phyloP scores from a whole-genome alignment of 2,888 invertebrate species.

The Trissoscelio sp. region DNA sequence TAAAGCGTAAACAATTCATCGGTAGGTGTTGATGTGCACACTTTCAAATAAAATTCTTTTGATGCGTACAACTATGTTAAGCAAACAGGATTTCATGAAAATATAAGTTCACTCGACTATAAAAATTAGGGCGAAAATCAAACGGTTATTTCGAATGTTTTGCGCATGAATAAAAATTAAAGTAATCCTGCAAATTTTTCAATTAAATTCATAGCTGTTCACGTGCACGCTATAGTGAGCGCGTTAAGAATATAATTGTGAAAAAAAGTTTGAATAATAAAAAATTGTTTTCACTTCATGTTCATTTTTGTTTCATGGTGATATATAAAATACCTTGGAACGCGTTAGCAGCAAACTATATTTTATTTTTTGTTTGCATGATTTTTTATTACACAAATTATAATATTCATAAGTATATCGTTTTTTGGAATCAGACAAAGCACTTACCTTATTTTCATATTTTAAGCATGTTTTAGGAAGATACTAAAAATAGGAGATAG shows the following conservation, averaged over 20 bases:
- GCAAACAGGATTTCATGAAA: constrained; percentile 43
- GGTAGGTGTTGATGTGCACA: constrained; percentile 31
- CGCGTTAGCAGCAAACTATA: not conserved
- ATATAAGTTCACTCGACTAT: constrained; percentile 7
- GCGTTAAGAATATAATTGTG: not conserved
- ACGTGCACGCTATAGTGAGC: not conserved
- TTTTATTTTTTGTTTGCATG: constrained; percentile 6
- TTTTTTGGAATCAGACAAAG: constrained; percentile 31
- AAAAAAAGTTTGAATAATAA: not conserved
- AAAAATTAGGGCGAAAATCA: constrained; percentile 39
- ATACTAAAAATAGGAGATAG: constrained; percentile 34
- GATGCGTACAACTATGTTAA: constrained; percentile 43
- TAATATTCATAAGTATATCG: constrained; percentile 16
- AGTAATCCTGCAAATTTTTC: constrained; percentile 6
- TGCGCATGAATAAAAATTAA: constrained; percentile 15
- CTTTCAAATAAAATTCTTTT: constrained; percentile 41
- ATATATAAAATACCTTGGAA: not conserved
- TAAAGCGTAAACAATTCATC: constrained; percentile 22
- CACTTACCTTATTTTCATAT: constrained; percentile 30
- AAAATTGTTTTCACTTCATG: constrained; percentile 4
- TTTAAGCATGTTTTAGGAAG: constrained; percentile 35
- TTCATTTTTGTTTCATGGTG: constrained; percentile 4
- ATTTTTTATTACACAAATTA: constrained; percentile 21
- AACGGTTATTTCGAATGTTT: constrained; percentile 19
- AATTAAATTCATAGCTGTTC: constrained; percentile 3